Conservation (phyloP, 2,888 invertebrate genomes). For the Operophtera brumata region DNA sequence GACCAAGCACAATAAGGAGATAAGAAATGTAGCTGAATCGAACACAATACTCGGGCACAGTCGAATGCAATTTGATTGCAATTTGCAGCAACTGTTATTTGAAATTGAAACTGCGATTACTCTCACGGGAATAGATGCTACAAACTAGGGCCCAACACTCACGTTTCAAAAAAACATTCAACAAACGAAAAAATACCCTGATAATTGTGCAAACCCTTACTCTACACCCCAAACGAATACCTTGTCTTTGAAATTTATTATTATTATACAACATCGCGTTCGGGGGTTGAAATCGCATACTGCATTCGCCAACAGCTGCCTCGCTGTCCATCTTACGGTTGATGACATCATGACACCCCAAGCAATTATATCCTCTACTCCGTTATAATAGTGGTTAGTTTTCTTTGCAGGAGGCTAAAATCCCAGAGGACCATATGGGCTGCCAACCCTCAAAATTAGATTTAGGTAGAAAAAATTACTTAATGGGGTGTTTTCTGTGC, state of each 20-base stretch:
- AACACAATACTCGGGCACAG: not conserved
- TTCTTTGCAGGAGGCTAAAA: conserved; percentile 33
- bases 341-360: conserved; percentile 32
- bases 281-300: conserved; percentile 63
- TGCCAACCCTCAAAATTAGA: conserved; percentile 73
- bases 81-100: conserved; percentile 27
- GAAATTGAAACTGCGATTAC: conserved; percentile 30
- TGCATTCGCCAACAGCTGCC: conserved; percentile 71
- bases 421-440: conserved; percentile 74
- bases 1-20: too few relatives aligned
- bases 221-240: conserved; percentile 47
- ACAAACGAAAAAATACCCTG: conserved; percentile 50
- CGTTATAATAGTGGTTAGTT: conserved; percentile 34
- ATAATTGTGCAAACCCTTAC: conserved; percentile 67
- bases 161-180: conserved; percentile 37
- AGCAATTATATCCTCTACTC: conserved; percentile 35
- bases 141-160: conserved; percentile 24
- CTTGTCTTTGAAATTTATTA: conserved; percentile 76
- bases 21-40: too few relatives aligned
- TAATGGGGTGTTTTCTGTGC: conserved; percentile 77
- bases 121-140: conserved; percentile 31
- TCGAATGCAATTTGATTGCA: conserved; percentile 23
- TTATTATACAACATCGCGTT: conserved; percentile 73
- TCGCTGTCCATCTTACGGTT: conserved; percentile 46
- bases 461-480: conserved; percentile 75